Evolutionary conservation across 2,888 invertebrate genomes (phyloP).

Genomic region (Mythimna lalbum): DNA sequence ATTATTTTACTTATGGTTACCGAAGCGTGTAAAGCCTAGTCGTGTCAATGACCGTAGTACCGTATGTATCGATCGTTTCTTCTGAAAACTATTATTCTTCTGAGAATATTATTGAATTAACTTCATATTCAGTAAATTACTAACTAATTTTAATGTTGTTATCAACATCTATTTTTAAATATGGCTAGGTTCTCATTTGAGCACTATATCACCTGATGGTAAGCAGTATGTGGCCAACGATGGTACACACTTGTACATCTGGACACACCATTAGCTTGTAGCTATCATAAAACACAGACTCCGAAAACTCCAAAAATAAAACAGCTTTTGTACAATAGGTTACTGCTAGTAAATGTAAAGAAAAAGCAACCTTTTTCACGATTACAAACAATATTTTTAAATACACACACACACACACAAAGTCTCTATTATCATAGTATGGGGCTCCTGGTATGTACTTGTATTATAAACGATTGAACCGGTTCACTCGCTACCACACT

Average conservation of each 20-base stretch:
- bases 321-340: background rate
- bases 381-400: background rate
- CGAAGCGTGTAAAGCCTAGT: background rate
- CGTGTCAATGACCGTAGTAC: conserved; percentile 14
- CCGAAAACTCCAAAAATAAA: background rate
- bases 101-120: background rate
- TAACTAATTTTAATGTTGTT: background rate
- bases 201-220: too few species aligned
- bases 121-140: background rate
- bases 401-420: background rate
- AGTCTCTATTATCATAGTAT: background rate
- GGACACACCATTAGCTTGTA: too few species aligned
- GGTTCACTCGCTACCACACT: background rate
- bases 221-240: too few species aligned
- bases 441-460: background rate
- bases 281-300: too few species aligned
- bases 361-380: background rate
- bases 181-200: too few species aligned
- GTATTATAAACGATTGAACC: background rate
- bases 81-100: too few species aligned
- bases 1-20: background rate
- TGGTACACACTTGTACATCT: too few species aligned
- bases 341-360: background rate
- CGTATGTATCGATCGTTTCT: background rate
- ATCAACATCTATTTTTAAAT: too few species aligned